Evolutionary conservation across 2,888 invertebrate species (phyloP), one percentile per base, ranked within the genome.

Genomic region (Temnothorax unifasciatus): DNA sequence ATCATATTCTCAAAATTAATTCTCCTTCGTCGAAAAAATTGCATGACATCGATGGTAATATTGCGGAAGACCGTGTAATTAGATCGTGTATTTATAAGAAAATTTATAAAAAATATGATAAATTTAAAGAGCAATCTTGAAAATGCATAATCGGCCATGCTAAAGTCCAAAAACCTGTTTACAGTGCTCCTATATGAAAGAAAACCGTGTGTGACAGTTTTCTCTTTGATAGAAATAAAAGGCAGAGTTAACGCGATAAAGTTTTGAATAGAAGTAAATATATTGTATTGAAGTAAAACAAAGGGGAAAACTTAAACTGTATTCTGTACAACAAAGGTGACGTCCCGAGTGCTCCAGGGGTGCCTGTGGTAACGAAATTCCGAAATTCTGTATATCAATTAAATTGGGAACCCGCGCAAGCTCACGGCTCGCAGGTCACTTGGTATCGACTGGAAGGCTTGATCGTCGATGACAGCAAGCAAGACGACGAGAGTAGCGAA

Each of bases 331-430:
- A 86, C 89, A 82, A 89, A 97, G 97, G 97, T 9, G 98, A 98
- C 93, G 96, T 97, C 18, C 99, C 99, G 0, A 97, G 97, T 61
- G 95, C 97, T 1, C 98, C 99, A 0, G 98, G 98, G 0, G 95
- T 96, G 6, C 97, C 98, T 0, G 95, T 96, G 15, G 96, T 98
- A n/a, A 97, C 97, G 84, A 97, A 97, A 82, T 96, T 98, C 15
- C 96, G 97, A 34, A 96, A 97, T 34, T 97, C 97, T 34, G 96
- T 97, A 34, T 97, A 97, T 91, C 97, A 98, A 92, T 96, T 98
- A 0, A 96, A 96, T 92, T 99, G 99, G 99, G 96, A 97, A 63
- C 96, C 97, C 13, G 97, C 98, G 0, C 96, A 96, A 86, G 96
- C 97, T 18, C 97, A 98, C 92, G 98, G 98, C 0, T 97, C 97